These are phyloP conservation scores for Brevipalpus yothersi DNA, from an alignment of 1,140 invertebrate genomes.

Conservation along the genomic window DNA sequence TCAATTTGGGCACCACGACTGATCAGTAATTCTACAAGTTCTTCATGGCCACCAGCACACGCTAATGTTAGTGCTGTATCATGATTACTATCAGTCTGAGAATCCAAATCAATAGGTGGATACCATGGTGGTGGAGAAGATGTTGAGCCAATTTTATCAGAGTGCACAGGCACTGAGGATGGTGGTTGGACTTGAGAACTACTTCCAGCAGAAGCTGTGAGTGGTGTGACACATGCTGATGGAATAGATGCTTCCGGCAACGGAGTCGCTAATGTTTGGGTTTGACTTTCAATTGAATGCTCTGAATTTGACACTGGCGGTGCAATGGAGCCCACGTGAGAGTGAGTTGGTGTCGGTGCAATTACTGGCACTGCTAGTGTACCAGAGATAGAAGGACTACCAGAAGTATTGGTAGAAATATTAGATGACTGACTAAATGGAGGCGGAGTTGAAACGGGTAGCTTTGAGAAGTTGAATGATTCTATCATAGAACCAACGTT, in stretches of 20 bases:
- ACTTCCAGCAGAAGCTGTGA: no score
- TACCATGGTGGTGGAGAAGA: conserved; percentile 9
- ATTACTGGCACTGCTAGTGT: not conserved
- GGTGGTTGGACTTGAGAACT: not conserved
- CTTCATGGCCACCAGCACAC: conserved; percentile 86
- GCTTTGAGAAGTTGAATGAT: not conserved
- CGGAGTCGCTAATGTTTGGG: not conserved
- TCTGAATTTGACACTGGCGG: not conserved
- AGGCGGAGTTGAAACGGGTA: not conserved
- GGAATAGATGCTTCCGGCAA: not conserved
- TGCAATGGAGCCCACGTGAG: not conserved
- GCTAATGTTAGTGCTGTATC: conserved; percentile 86
- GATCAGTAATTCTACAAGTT: conserved; percentile 71
- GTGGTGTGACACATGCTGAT: not conserved
- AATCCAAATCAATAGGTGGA: conserved; percentile 50
- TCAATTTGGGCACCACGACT: conserved; percentile 76
- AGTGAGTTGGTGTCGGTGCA: not conserved
- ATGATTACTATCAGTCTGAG: conserved; percentile 90
- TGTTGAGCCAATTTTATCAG: not conserved
- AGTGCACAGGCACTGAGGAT: not conserved
- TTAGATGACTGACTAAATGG: not conserved
- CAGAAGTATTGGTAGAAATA: not conserved
- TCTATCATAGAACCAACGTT: not conserved
- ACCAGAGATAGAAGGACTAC: not conserved
- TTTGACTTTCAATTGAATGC: not conserved